A percentile compares a stretch with the other conserved stretches of the same genome.
phyloP scores from a whole-genome alignment of 2,797 vertebrate genomes.

The Antennarius maculatus region DNA sequence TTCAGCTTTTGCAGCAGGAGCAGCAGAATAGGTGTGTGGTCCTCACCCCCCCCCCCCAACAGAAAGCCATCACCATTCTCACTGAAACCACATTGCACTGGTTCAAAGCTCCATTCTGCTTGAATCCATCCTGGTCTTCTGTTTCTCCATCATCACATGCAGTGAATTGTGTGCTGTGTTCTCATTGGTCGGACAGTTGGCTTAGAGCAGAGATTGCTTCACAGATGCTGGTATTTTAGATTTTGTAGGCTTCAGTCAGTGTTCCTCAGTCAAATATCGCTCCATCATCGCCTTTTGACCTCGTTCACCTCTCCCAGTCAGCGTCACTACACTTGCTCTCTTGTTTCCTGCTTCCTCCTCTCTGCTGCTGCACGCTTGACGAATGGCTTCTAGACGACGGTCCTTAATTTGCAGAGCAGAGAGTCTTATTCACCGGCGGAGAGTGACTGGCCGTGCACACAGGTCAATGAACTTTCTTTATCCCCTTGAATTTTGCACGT shows the following conservation, averaged over 20 bases:
- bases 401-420: conserved; percentile 95
- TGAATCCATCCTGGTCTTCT: conserved; percentile 35
- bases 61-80: background rate
- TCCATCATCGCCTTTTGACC: background rate
- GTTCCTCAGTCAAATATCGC: conserved; percentile 2
- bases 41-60: background rate
- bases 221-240: background rate
- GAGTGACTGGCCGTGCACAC: conserved; percentile 87
- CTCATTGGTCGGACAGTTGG: background rate
- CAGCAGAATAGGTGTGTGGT: conserved; percentile 91
- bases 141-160: background rate
- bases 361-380: conserved; percentile 71
- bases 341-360: conserved; percentile 56
- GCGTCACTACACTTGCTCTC: conserved; percentile 27
- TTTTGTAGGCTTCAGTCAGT: background rate
- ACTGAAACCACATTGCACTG: background rate
- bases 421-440: conserved; percentile 93
- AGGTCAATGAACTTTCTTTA: conserved; percentile 67
- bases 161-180: background rate
- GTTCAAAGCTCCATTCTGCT: conserved; percentile 1
- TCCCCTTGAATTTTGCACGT: background rate
- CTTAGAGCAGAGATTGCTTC: background rate
- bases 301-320: conserved; percentile 29
- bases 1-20: conserved; percentile 95
- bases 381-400: conserved; percentile 84